Percentiles rank a stretch among this genome's conserved stretches.
Evolutionary conservation across 2,888 invertebrate species (phyloP).

Genomic region (Drosophila austrosaltans): DNA sequence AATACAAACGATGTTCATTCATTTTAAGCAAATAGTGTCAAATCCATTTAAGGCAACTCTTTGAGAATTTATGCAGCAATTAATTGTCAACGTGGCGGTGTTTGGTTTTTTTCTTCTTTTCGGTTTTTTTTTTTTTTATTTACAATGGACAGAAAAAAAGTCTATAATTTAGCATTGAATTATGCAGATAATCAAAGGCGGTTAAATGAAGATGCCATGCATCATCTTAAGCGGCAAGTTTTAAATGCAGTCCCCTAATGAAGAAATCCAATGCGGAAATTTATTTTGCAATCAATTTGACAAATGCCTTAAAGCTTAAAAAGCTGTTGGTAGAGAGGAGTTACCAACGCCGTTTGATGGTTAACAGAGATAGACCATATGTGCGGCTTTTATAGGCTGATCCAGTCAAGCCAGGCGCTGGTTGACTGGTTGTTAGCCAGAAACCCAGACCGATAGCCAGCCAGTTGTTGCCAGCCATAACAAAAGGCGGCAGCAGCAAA

Average conservation of each 20-base stretch:
- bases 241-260: constrained; percentile 35
- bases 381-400: constrained; percentile 10
- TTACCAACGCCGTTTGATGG: constrained; percentile 27
- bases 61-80: constrained; percentile 42
- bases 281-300: constrained; percentile 78
- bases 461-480: background rate
- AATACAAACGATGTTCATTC: constrained; percentile 16
- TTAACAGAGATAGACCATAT: constrained; percentile 32
- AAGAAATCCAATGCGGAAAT: constrained; percentile 54
- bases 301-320: constrained; percentile 66
- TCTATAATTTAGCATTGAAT: constrained; percentile 73
- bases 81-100: constrained; percentile 32
- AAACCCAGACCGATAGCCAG: constrained; percentile 3
- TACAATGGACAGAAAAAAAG: constrained; percentile 28
- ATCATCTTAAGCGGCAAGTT: constrained; percentile 61
- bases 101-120: background rate
- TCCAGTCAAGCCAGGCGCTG: constrained; percentile 19
- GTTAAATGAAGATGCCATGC: constrained; percentile 43
- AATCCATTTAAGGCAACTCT: constrained; percentile 34
- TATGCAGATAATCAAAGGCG: constrained; percentile 66
- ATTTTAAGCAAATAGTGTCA: constrained; percentile 31
- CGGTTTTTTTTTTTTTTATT: background rate
- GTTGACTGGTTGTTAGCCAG: too few relatives aligned
- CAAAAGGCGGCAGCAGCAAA: background rate
- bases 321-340: background rate